phyloP scores from a whole-genome alignment of 2,888 invertebrate genomes.

The Tachystola acroxantha region DNA sequence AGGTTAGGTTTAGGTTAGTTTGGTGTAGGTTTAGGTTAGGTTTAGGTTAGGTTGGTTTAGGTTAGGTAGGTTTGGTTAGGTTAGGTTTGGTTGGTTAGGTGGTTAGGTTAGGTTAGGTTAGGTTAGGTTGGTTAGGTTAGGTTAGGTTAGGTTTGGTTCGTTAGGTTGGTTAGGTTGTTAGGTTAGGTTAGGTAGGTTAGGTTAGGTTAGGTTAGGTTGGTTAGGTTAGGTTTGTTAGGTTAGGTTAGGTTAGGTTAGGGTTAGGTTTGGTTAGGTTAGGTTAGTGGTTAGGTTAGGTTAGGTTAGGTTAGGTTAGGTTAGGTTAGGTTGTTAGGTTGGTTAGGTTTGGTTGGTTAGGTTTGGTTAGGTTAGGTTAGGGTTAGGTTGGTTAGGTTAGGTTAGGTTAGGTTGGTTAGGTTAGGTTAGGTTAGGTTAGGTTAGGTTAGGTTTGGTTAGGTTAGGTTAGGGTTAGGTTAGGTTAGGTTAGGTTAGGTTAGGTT shows the following conservation, averaged over 20 bases:
- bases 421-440: conserved; percentile 18
- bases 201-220: neutral
- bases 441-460: conserved; percentile 17
- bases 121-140: too few relatives aligned
- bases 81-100: too few relatives aligned
- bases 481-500: too few relatives aligned
- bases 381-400: conserved; percentile 20
- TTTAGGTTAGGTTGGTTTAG: too few relatives aligned
- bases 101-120: too few relatives aligned
- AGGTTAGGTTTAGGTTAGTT: too few relatives aligned
- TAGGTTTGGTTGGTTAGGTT: neutral
- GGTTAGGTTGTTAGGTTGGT: conserved; percentile 20
- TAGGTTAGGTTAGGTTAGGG: conserved; percentile 15
- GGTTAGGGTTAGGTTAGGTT: too few relatives aligned
- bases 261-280: conserved; percentile 20
- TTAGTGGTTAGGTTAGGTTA: conserved; percentile 18
- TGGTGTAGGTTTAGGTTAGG: too few relatives aligned
- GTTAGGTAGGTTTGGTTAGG: too few relatives aligned
- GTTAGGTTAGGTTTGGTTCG: too few relatives aligned
- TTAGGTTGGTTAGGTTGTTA: too few relatives aligned
- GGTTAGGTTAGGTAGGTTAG: too few relatives aligned
- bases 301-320: conserved; percentile 22
- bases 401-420: conserved; percentile 14
- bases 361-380: conserved; percentile 16
- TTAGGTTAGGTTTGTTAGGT: conserved; percentile 6